Conservation (phyloP, 2,888 invertebrate genomes). For the Muschampia plurimacula region DNA sequence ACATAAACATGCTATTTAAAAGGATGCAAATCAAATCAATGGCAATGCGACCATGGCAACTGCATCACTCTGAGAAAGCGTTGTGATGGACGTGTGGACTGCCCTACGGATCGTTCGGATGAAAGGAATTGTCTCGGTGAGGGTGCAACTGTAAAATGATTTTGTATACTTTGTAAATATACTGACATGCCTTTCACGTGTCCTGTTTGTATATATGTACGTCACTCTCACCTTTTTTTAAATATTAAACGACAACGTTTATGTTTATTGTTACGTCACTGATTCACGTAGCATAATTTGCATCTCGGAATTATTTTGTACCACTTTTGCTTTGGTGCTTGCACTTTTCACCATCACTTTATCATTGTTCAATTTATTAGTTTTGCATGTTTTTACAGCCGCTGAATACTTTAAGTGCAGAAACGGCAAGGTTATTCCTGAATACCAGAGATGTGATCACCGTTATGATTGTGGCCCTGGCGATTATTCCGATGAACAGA, state of each 20-base stretch:
- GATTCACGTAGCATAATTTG: not conserved
- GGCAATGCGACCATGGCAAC: conserved; percentile 90
- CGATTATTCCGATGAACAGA: conserved; percentile 91
- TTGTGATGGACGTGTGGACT: conserved; percentile 90
- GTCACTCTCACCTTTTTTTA: not conserved
- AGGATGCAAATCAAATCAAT: conserved; percentile 89
- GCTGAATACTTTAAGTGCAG: conserved; percentile 87
- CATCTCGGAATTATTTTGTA: not conserved
- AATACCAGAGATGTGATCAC: conserved; percentile 86
- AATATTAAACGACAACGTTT: not conserved
- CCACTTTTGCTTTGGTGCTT: conserved; percentile 23
- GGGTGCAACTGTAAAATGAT: conserved; percentile 1
- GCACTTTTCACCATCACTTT: conserved; percentile 3
- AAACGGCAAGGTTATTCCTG: conserved; percentile 86
- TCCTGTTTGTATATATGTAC: not conserved
- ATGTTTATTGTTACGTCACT: not conserved
- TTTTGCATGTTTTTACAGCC: conserved; percentile 75
- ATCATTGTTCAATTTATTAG: conserved; percentile 43
- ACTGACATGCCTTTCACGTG: not conserved
- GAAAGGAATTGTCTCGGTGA: conserved; percentile 87
- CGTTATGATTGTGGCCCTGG: conserved; percentile 86
- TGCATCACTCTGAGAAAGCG: conserved; percentile 87
- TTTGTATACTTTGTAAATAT: not conserved
- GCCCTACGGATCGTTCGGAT: conserved; percentile 89
- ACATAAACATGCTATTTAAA: conserved; percentile 51